Evolutionary conservation across 2,797 vertebrate genomes (phyloP), one percentile per base, ranked within the genome.

Genomic region (Chelidonichthys spinosus): DNA sequence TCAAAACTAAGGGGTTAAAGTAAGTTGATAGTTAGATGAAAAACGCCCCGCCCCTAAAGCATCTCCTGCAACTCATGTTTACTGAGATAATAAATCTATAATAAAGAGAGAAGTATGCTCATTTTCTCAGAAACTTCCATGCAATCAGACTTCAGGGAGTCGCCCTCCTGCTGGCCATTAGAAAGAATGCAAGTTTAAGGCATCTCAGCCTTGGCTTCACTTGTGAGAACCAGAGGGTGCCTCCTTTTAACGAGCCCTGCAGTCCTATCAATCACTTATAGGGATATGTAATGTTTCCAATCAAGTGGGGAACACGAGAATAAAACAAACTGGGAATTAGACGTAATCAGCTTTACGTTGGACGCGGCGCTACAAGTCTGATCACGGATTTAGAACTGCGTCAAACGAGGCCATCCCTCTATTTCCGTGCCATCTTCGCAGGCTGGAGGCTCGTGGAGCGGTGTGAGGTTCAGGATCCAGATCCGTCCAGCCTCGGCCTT

Each of bases 351-450:
- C 71, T 58, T 14, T n/a, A 32, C 43, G 4, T 40, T 74, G 47
- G 60, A 46, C 52, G 46, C 36, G 18, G 58, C 60, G 1, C 33
- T 44, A 47, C 40, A 61, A 25, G 59, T 63, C 53, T 60, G 72
- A 79, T 71, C 47, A 67, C 47, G 68, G 69, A 72, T 63, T 66
- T 47, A 70, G 58, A 79, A 39, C 15, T 17, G 46, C 11, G 11
- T 78, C 59, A 61, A 54, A 55, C 35, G 25, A 59, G 44, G 18
- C 11, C 5, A 4, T 66, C 35, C 25, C 55, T 77, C 33, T 65
- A 47, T 74, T 69, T 79, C 39, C 6, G 43, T 75, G 66, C 59
- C 70, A 50, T 78, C 74, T 63, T 76, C 49, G 15, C 43, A 73
- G 58, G 54, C 52, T 46, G 61, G 56, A 63, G 66, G 43, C 62